Evolutionary conservation across 2,797 vertebrate genomes (phyloP).

Genomic region (Nannoperca australis): DNA sequence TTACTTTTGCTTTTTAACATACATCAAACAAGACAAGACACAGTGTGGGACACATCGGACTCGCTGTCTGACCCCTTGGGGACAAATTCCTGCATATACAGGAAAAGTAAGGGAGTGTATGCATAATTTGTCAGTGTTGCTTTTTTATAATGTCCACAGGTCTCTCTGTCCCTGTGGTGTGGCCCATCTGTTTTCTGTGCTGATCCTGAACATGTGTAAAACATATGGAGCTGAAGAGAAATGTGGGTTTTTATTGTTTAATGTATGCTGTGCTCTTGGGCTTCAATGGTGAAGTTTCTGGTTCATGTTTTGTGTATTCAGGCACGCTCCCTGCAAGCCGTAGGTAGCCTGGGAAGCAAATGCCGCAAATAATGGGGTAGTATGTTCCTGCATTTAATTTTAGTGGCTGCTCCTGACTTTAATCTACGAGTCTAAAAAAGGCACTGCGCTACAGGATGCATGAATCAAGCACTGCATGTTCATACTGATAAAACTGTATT

Average conservation of each 20-base stretch:
- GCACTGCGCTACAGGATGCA: conserved; percentile 28
- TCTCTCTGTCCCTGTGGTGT: conserved; percentile 72
- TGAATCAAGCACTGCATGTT: conserved; percentile 39
- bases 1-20: conserved; percentile 68
- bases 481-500: conserved; percentile 52
- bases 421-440: conserved; percentile 44
- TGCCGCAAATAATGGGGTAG: conserved; percentile 53
- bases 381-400: conserved; percentile 56
- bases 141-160: conserved; percentile 73
- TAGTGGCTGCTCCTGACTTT: conserved; percentile 37
- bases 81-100: conserved; percentile 74
- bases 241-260: conserved; percentile 71
- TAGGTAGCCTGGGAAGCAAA: conserved; percentile 45
- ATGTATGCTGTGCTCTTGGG: conserved; percentile 79
- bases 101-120: conserved; percentile 44
- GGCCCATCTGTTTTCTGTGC: conserved; percentile 80
- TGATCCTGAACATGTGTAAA: conserved; percentile 76
- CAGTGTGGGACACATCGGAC: conserved; percentile 63
- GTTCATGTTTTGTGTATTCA: conserved; percentile 73
- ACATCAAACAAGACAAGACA: conserved; percentile 74
- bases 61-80: conserved; percentile 71
- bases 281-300: conserved; percentile 79
- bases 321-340: conserved; percentile 22
- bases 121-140: conserved; percentile 79
- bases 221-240: conserved; percentile 61